Conservation (phyloP, 1,140 invertebrate species). For the Heliconius melpomene region DNA sequence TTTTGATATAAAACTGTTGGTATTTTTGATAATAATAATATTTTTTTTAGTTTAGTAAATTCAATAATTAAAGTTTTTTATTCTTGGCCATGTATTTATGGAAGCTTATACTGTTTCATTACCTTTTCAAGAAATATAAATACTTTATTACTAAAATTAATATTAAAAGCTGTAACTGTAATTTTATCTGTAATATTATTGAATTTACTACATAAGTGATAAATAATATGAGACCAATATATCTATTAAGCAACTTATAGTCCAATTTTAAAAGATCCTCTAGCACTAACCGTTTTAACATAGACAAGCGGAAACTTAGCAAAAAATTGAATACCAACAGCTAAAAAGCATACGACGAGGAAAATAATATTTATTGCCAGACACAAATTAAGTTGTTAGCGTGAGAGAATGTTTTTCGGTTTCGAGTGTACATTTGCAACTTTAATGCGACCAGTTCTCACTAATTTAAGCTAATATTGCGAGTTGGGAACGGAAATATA, state of each 20-base stretch:
- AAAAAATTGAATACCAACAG: conserved; percentile 15
- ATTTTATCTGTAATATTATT: too few species aligned
- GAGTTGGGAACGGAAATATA: conserved; percentile 21
- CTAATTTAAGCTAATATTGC: conserved; percentile 30
- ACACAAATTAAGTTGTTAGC: conserved; percentile 32
- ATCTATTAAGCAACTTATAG: not conserved
- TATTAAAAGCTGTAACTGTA: too few species aligned
- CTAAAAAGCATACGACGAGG: not conserved
- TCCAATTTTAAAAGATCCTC: not conserved
- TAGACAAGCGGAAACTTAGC: not conserved
- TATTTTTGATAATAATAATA: too few species aligned
- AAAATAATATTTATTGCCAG: conserved; percentile 28
- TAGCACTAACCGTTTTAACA: not conserved
- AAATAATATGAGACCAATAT: too few species aligned
- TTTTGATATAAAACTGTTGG: not conserved
- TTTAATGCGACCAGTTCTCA: conserved; percentile 12
- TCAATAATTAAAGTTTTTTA: not conserved
- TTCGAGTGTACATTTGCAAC: conserved; percentile 23
- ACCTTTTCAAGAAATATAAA: too few species aligned
- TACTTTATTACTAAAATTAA: too few species aligned
- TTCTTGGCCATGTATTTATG: too few species aligned
- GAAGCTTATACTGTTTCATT: too few species aligned
- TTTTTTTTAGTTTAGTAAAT: not conserved
- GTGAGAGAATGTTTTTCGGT: conserved; percentile 30
- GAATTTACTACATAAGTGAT: not conserved